These are phyloP conservation scores for Orthosia gracilis DNA, from an alignment of 2,888 invertebrate species.

Conservation along the genomic window DNA sequence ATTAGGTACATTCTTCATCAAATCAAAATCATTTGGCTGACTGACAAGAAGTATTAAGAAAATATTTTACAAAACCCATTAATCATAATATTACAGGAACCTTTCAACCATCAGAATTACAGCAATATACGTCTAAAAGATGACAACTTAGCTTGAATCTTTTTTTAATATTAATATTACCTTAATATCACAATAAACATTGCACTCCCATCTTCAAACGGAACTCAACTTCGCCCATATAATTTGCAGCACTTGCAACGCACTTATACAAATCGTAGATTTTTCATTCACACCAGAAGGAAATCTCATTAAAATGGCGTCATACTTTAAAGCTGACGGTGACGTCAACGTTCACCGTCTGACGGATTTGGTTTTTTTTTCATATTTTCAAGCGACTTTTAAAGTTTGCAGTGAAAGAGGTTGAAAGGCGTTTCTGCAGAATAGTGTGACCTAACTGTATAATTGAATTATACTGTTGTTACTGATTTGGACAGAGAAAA, in stretches of 20 bases:
- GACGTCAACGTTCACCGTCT: slow-evolving; percentile 42
- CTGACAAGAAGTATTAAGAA: no score
- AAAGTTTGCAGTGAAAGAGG: slow-evolving; percentile 4
- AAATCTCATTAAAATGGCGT: slow-evolving; percentile 59
- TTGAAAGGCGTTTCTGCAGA: not conserved
- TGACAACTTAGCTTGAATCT: not conserved
- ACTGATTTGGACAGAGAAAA: not conserved
- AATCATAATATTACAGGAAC: not conserved
- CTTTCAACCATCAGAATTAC: not conserved
- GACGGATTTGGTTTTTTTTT: slow-evolving; percentile 26
- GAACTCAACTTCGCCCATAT: slow-evolving; percentile 29
- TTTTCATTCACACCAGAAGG: slow-evolving; percentile 42
- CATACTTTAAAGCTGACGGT: slow-evolving; percentile 17
- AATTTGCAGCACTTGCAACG: slow-evolving; percentile 11
- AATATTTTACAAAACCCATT: no score
- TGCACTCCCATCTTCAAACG: slow-evolving; percentile 3
- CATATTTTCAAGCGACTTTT: slow-evolving; percentile 22
- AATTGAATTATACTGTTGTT: slow-evolving; percentile 10
- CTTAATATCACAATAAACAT: slow-evolving; percentile 25
- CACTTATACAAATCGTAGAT: slow-evolving; percentile 8
- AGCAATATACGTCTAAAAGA: not conserved
- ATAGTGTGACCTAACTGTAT: slow-evolving; percentile 1
- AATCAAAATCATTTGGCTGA: no score
- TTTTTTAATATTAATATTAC: slow-evolving; percentile 12
- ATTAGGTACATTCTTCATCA: no score